These are phyloP conservation scores for Pristionchus fissidentatus DNA, from an alignment of 2,888 invertebrate genomes.

Conservation along the genomic window DNA sequence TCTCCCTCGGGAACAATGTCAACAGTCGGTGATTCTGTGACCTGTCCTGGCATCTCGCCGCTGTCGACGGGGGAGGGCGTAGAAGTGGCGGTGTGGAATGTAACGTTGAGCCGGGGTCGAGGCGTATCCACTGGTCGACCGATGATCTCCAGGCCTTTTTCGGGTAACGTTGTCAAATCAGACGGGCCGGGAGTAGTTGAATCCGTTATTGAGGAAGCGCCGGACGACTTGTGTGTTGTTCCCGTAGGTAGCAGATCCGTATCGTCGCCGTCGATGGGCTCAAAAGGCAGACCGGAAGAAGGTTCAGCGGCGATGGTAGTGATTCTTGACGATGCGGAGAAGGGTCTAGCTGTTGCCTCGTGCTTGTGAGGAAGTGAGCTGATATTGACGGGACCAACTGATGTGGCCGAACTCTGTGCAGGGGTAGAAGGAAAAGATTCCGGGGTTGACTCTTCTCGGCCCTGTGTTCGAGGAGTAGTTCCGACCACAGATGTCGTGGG, in stretches of 20 bases:
- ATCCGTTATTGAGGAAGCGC: conserved; percentile 1
- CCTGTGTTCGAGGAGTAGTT: no score
- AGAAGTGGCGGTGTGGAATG: conserved; percentile 41
- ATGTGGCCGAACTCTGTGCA: no score
- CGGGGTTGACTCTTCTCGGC: no score
- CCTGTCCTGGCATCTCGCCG: background rate
- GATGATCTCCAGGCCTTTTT: background rate
- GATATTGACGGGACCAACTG: no score
- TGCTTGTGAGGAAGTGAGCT: no score
- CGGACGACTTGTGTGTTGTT: background rate
- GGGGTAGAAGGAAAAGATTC: no score
- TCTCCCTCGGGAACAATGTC: conserved; percentile 47
- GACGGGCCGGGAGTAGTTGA: background rate
- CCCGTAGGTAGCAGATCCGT: background rate
- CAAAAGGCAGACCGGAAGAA: conserved; percentile 8
- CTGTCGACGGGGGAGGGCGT: background rate
- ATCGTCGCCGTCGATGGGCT: background rate
- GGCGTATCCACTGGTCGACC: background rate
- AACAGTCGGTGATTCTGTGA: background rate
- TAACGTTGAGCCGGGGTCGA: conserved; percentile 30
- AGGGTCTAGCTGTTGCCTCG: no score
- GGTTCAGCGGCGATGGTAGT: background rate
- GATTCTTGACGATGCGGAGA: no score
- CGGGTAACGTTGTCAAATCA: conserved; percentile 38
- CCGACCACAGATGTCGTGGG: no score